Percentiles rank a stretch among this genome's conserved stretches.
Conservation (phyloP, 2,113 vertebrate genomes). For the Chaetorhynchus papuensis region DNA sequence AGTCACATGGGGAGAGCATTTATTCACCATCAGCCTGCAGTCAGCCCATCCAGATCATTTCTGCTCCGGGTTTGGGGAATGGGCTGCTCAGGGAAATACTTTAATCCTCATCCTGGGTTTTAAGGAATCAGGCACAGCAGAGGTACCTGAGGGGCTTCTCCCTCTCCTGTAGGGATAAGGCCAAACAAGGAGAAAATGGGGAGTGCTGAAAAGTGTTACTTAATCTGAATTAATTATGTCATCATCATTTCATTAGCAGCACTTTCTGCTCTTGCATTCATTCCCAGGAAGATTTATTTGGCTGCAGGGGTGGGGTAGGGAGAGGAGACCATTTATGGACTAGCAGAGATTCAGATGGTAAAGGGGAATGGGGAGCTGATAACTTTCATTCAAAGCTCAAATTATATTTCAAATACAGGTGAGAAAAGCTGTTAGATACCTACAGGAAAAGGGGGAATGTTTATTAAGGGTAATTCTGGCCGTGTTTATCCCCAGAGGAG, state of each 20-base stretch:
- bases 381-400: background rate
- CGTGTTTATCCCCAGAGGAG: background rate
- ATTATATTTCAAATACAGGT: background rate
- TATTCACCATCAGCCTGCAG: rapidly evolving
- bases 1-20: rapidly evolving
- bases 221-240: background rate
- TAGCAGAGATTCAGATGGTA: background rate
- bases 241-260: background rate
- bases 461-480: background rate
- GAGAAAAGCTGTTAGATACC: background rate
- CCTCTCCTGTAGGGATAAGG: background rate
- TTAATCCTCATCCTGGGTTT: background rate
- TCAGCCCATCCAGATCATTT: background rate
- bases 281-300: background rate
- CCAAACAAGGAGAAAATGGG: background rate
- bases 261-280: background rate
- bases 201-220: background rate
- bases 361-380: background rate
- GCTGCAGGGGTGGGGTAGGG: background rate
- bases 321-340: background rate
- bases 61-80: background rate
- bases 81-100: background rate
- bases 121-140: background rate
- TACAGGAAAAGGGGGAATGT: background rate
- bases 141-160: background rate